Evolutionary conservation across 2,888 invertebrate species (phyloP), one percentile per base, ranked within the genome.

Genomic region (Prosopocoilus inquinatus): DNA sequence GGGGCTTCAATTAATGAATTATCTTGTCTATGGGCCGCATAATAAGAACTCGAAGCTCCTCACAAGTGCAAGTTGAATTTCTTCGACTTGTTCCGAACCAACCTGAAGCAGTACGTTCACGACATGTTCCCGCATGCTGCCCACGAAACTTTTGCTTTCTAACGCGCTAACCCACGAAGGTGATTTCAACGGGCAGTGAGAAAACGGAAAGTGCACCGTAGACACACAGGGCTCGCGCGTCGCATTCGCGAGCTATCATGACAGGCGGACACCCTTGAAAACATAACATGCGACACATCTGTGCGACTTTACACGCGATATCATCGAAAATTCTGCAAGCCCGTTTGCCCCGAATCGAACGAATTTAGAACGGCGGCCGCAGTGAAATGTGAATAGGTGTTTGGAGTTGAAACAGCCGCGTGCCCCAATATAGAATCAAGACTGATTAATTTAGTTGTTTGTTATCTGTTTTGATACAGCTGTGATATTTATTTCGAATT

Each of bases 381-480:
- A 36, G 59, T 54, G 50, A 63, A 61, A 56, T 44, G 63, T 63
- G 62, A 60, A 64, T 53, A 59, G 60, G 60, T 62, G 61, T 61
- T 58, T 28, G 1, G 20, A 28, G 20, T 58, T 54, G 13, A n/a
- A 44, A 50, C 45, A 46, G 45, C 53, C 47, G 47, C 46, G 43
- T 49, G 43, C 52, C 46, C 35, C 43, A n/a, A n/a, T n/a, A 28
- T 28, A 28, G 20, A 53, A 47, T 47, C 52, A 60, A 60, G 62
- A 54, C 62, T 62, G 62, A 62, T 58, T 61, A 61, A 53, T 54
- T 59, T 59, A 55, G 50, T 54, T 44, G 16, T 46, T 51, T 11
- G 48, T 11, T 34, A 20, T 32, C 13, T 38, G 38, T 38, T n/a
- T n/a, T 45, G 2, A 51, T 33, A 47, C 43, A 45, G 28, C 54